Percentiles rank a stretch among this genome's conserved stretches.
These are phyloP conservation scores for Gyrodactylus bullatarudis DNA, from an alignment of 1,140 invertebrate species.

Conservation along the genomic window DNA sequence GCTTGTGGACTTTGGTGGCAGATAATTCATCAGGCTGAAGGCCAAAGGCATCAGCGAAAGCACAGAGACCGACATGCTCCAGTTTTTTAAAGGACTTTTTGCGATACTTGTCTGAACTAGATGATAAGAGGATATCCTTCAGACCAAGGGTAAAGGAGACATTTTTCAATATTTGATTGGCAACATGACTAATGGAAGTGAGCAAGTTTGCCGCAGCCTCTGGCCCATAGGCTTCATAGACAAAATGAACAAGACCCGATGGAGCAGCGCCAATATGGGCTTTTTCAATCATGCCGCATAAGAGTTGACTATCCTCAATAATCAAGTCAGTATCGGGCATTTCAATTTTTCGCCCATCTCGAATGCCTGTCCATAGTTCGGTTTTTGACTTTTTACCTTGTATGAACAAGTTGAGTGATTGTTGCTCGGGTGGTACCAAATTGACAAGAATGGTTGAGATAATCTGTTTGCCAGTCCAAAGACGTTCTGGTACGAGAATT, in stretches of 20 bases:
- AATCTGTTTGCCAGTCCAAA: conserved; percentile 93
- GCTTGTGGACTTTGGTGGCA: not conserved
- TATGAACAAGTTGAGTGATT: conserved; percentile 22
- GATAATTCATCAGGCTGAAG: not conserved
- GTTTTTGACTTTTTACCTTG: not conserved
- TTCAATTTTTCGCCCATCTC: conserved; percentile 12
- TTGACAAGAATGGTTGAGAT: conserved; percentile 34
- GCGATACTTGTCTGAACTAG: not conserved
- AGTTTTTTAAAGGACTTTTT: conserved; percentile 12
- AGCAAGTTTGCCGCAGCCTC: conserved; percentile 39
- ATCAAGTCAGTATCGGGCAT: conserved; percentile 70
- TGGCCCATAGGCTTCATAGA: conserved; percentile 47
- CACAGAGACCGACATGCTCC: conserved; percentile 9
- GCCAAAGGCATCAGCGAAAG: not conserved
- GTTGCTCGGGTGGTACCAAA: conserved; percentile 36
- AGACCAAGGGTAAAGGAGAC: conserved; percentile 59
- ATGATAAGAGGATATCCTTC: conserved; percentile 7
- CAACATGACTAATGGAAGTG: conserved; percentile 56
- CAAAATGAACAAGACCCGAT: conserved; percentile 48
- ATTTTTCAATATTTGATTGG: conserved; percentile 52
- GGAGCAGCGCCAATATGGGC: conserved; percentile 69
- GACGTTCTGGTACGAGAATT: conserved; percentile 44
- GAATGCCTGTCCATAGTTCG: conserved; percentile 3
- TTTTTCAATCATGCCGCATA: conserved; percentile 80
- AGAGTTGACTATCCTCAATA: conserved; percentile 48